Percentiles rank a stretch among this genome's conserved stretches.
Evolutionary conservation across 2,888 invertebrate species (phyloP).

Genomic region (Chrysolina oricalcia): DNA sequence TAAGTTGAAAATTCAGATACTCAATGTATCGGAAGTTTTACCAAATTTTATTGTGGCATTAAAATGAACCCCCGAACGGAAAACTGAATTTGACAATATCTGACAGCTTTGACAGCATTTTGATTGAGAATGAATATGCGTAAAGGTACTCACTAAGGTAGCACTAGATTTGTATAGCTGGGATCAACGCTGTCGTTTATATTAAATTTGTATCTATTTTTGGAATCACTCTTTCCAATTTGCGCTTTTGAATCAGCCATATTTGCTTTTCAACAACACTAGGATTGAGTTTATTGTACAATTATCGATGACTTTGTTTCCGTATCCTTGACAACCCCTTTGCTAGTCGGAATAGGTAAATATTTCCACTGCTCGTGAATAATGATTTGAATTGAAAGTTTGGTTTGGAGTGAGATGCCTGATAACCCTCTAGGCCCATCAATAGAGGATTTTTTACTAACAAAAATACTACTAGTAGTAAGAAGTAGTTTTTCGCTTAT

Average conservation of each 20-base stretch:
- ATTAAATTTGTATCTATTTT: constrained; percentile 30
- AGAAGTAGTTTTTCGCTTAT: no score
- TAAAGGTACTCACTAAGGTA: constrained; percentile 78
- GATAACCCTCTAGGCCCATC: no score
- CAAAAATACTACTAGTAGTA: no score
- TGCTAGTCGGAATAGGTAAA: no score
- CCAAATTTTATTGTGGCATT: no score
- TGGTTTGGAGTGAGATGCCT: no score
- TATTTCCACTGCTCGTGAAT: no score
- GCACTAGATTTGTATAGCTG: constrained; percentile 75
- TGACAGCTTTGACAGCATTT: not conserved
- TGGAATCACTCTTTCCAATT: not conserved
- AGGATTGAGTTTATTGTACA: not conserved
- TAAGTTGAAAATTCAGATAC: no score
- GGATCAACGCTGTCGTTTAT: constrained; percentile 70
- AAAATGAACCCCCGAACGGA: no score
- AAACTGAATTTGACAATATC: not conserved
- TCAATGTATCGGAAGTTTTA: no score
- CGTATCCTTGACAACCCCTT: not conserved
- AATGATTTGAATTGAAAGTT: no score
- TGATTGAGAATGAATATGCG: not conserved
- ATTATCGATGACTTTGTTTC: constrained; percentile 12
- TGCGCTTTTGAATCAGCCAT: not conserved
- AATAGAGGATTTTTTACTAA: no score
- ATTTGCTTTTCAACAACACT: not conserved